Percentiles rank a stretch among this genome's conserved stretches.
These are phyloP conservation scores for Aphidoletes aphidimyza DNA, from an alignment of 2,888 invertebrate genomes.

Conservation along the genomic window DNA sequence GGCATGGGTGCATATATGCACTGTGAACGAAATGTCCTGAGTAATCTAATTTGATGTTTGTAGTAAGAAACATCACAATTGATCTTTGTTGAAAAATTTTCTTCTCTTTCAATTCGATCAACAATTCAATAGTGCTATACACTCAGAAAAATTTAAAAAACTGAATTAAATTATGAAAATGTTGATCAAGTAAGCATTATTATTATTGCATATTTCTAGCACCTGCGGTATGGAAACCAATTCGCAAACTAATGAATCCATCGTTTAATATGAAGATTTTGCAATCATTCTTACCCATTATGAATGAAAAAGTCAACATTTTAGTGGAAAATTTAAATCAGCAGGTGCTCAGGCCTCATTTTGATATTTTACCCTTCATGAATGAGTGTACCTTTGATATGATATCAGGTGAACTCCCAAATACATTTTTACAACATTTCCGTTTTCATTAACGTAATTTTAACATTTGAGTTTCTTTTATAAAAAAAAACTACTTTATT, in stretches of 20 bases:
- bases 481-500: neutral
- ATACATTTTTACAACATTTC: no score
- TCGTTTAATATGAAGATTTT: conserved; percentile 59
- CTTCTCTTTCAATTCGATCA: neutral
- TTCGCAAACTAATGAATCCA: conserved; percentile 59
- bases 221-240: conserved; percentile 58
- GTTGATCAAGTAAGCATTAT: no score
- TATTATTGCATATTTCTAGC: neutral
- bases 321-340: conserved; percentile 26
- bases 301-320: conserved; percentile 57
- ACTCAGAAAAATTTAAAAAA: no score
- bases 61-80: no score
- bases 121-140: no score
- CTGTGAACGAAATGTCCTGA: no score
- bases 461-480: neutral
- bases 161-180: no score
- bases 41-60: no score
- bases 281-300: conserved; percentile 59
- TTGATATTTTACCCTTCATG: conserved; percentile 54
- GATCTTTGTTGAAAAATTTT: no score
- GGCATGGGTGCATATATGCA: no score
- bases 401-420: conserved; percentile 56
- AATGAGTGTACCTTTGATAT: conserved; percentile 56
- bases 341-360: conserved; percentile 28
- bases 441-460: no score